A percentile compares a stretch with the other conserved stretches of the same genome.
Evolutionary conservation across 2,888 invertebrate species (phyloP).

Genomic region (Microctonus brassicae): DNA sequence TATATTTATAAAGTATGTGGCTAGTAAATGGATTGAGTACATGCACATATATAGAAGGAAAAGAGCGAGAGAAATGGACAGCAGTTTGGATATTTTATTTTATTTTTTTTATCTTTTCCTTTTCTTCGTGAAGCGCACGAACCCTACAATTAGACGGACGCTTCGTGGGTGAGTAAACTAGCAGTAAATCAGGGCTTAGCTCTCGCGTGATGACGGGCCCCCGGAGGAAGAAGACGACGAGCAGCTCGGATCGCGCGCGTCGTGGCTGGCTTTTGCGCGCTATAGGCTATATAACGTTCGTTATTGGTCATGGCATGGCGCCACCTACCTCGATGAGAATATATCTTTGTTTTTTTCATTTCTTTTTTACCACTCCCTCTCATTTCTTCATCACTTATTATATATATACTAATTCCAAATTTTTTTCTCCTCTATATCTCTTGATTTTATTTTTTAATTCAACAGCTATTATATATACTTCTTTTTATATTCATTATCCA

Average conservation of each 20-base stretch:
- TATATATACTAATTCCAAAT: no score
- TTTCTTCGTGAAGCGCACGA: conserved; percentile 40
- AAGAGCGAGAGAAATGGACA: background rate
- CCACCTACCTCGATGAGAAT: conserved; percentile 47
- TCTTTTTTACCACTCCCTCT: conserved; percentile 1
- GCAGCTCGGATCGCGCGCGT: conserved; percentile 18
- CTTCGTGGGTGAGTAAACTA: conserved; percentile 64
- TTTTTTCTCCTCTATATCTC: background rate
- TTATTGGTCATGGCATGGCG: conserved; percentile 49
- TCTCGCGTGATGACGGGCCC: conserved; percentile 57
- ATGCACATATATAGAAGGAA: background rate
- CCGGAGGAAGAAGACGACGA: conserved; percentile 28
- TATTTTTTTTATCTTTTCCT: background rate
- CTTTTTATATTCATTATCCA: background rate
- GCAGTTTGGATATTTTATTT: background rate
- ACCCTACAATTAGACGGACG: conserved; percentile 64
- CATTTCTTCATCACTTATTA: conserved; percentile 20
- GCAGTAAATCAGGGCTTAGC: conserved; percentile 60
- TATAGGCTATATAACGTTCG: conserved; percentile 33
- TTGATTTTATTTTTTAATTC: conserved; percentile 2
- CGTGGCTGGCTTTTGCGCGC: conserved; percentile 34
- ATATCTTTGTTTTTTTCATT: conserved; percentile 5
- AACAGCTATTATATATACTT: no score
- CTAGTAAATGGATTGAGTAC: no score
- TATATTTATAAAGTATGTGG: no score